These are phyloP conservation scores for Cetonia aurata DNA, from an alignment of 2,888 invertebrate genomes.

Conservation along the genomic window DNA sequence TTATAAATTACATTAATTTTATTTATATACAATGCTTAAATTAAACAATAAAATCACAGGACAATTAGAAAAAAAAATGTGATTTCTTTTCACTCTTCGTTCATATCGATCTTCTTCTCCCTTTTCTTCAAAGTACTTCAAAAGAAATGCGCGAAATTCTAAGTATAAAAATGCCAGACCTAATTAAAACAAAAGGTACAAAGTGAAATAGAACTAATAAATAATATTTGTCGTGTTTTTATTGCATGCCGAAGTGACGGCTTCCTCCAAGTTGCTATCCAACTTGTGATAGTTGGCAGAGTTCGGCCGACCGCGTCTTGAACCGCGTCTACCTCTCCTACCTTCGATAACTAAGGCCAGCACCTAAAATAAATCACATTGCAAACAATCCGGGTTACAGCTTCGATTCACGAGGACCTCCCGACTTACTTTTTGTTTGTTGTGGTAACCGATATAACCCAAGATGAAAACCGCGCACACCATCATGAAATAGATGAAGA, in stretches of 20 bases:
- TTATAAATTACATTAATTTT: constrained; percentile 37
- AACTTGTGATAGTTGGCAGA: constrained; percentile 76
- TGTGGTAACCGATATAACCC: constrained; percentile 74
- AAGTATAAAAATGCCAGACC: constrained; percentile 4
- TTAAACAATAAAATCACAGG: constrained; percentile 39
- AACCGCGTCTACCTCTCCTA: constrained; percentile 64
- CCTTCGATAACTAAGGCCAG: constrained; percentile 76
- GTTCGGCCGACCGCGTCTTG: constrained; percentile 70
- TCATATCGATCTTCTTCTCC: no score
- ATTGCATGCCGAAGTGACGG: constrained; percentile 72
- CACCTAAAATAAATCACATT: constrained; percentile 66
- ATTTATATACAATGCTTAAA: constrained; percentile 39
- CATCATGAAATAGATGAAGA: constrained; percentile 77
- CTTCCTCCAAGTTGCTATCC: constrained; percentile 77
- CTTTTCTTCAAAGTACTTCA: no score
- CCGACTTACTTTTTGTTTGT: constrained; percentile 74
- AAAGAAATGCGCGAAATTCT: constrained; percentile 18
- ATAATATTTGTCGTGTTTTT: constrained; percentile 71
- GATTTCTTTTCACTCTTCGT: not conserved
- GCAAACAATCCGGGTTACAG: not conserved
- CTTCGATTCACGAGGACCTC: constrained; percentile 16
- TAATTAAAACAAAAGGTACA: not conserved
- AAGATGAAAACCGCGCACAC: constrained; percentile 72
- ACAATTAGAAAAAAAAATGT: constrained; percentile 22
- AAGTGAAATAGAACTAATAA: constrained; percentile 64